Percentiles rank a stretch among this genome's conserved stretches.
Evolutionary conservation across 2,113 vertebrate species (phyloP).

Genomic region (Larimichthys polyactis): DNA sequence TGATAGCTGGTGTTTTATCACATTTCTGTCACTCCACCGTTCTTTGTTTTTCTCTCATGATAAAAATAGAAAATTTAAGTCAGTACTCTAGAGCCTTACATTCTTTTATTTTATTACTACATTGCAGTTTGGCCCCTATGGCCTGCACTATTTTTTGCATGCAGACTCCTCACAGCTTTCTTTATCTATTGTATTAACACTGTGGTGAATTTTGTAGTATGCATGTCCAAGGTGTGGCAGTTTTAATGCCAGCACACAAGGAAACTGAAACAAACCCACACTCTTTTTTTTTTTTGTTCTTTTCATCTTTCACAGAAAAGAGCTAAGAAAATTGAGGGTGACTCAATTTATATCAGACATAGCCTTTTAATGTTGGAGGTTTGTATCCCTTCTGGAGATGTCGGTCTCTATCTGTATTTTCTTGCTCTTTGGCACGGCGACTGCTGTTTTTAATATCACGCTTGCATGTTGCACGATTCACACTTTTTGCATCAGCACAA

Average conservation of each 20-base stretch:
- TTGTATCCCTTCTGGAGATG: slow-evolving; percentile 91
- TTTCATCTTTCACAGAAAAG: slow-evolving; percentile 94
- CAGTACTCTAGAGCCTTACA: background rate
- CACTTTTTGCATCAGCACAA: slow-evolving; percentile 28
- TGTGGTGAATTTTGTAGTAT: slow-evolving; percentile 43
- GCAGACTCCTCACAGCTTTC: slow-evolving; percentile 55
- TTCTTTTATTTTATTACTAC: slow-evolving; percentile 38
- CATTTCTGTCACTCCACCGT: slow-evolving; percentile 65
- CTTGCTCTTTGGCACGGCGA: slow-evolving; percentile 85
- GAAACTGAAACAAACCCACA: slow-evolving; percentile 76
- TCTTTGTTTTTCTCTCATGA: slow-evolving; percentile 46
- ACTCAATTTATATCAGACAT: slow-evolving; percentile 99
- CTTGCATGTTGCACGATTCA: slow-evolving; percentile 76
- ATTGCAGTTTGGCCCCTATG: slow-evolving; percentile 12
- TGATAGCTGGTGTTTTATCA: slow-evolving; percentile 54
- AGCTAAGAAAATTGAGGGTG: slow-evolving; percentile 98
- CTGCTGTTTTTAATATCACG: slow-evolving; percentile 68
- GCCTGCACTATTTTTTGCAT: slow-evolving; percentile 62
- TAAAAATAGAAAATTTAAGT: slow-evolving; percentile 28
- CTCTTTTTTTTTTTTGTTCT: slow-evolving; percentile 74
- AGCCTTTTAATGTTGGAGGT: slow-evolving; percentile 99
- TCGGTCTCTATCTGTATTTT: slow-evolving; percentile 70
- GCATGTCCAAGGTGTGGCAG: slow-evolving; percentile 72
- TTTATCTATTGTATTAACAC: slow-evolving; percentile 56
- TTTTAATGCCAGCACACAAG: slow-evolving; percentile 52